These are phyloP conservation scores for Machimus rusticus DNA, from an alignment of 2,888 invertebrate genomes.

Conservation along the genomic window DNA sequence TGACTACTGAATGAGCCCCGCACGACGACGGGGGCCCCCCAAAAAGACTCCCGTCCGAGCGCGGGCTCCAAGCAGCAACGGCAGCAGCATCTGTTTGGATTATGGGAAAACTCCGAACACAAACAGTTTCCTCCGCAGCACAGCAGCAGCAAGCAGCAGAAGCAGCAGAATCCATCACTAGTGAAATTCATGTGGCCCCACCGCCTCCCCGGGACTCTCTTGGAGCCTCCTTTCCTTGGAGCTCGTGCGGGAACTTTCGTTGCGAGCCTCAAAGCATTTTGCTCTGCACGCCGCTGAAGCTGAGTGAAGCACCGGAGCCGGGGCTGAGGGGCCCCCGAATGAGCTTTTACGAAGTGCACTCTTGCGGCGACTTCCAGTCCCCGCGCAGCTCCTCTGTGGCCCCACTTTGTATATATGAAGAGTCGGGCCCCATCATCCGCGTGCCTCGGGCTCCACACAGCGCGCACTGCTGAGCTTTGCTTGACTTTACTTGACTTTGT, in stretches of 20 bases:
- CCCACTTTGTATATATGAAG: neutral
- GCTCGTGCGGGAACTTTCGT: neutral
- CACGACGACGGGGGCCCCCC: neutral
- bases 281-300: conserved; percentile 3
- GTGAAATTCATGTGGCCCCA: conserved; percentile 43
- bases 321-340: neutral
- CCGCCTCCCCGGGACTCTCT: neutral
- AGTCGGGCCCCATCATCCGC: neutral
- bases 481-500: conserved; percentile 15
- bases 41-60: neutral
- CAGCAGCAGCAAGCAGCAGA: conserved; percentile 5
- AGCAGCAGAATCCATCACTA: conserved; percentile 41
- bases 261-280: neutral
- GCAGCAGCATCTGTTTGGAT: conserved; percentile 15
- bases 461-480: neutral
- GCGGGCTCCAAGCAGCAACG: neutral
- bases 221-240: neutral
- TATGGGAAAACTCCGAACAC: neutral
- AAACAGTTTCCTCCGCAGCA: conserved; percentile 2
- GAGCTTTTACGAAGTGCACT: conserved; percentile 35
- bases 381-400: neutral
- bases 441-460: neutral
- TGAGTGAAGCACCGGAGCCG: neutral
- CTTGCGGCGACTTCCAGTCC: neutral
- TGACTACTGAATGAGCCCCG: conserved; percentile 38